Percentiles rank a stretch among this genome's conserved stretches.
These are phyloP conservation scores for Thera britannica DNA, from an alignment of 2,888 invertebrate species.

Conservation along the genomic window DNA sequence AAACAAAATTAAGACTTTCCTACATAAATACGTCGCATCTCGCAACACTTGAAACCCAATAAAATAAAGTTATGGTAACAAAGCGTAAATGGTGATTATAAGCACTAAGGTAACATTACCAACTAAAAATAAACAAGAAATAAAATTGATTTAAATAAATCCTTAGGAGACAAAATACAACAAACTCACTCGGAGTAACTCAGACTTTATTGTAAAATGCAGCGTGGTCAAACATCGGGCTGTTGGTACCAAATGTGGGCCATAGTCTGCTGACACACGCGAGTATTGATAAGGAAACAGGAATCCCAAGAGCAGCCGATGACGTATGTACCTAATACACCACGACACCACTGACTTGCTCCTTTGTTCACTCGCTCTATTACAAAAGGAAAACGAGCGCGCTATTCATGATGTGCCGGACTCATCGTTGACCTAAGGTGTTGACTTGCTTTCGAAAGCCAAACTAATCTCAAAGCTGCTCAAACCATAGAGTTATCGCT, in stretches of 20 bases:
- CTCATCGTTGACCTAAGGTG: slow-evolving; percentile 35
- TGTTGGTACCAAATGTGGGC: slow-evolving; percentile 59
- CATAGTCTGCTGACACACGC: slow-evolving; percentile 56
- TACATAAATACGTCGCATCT: slow-evolving; percentile 35
- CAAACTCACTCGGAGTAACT: slow-evolving; percentile 60
- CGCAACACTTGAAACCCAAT: slow-evolving; percentile 33
- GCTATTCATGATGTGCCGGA: slow-evolving; percentile 42
- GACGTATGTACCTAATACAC: slow-evolving; percentile 47
- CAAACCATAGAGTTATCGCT: slow-evolving; percentile 34
- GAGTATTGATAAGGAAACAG: slow-evolving; percentile 58
- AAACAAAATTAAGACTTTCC: slow-evolving; percentile 30
- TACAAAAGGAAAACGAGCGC: slow-evolving; percentile 42
- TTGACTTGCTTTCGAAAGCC: slow-evolving; percentile 43
- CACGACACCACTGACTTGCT: slow-evolving; percentile 39
- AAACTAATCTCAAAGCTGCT: slow-evolving; percentile 51
- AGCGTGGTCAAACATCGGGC: slow-evolving; percentile 64
- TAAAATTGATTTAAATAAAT: slow-evolving; percentile 58
- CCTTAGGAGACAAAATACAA: slow-evolving; percentile 60
- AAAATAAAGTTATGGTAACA: slow-evolving; percentile 72
- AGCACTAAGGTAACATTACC: slow-evolving; percentile 62
- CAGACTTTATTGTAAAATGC: slow-evolving; percentile 73
- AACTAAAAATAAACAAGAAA: slow-evolving; percentile 59
- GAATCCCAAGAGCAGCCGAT: slow-evolving; percentile 50
- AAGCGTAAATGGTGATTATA: slow-evolving; percentile 71
- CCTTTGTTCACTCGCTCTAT: slow-evolving; percentile 43